Evolutionary conservation across 2,113 vertebrate genomes (phyloP), one percentile per base, ranked within the genome.

Genomic region (Syngnathoides biaculeatus): DNA sequence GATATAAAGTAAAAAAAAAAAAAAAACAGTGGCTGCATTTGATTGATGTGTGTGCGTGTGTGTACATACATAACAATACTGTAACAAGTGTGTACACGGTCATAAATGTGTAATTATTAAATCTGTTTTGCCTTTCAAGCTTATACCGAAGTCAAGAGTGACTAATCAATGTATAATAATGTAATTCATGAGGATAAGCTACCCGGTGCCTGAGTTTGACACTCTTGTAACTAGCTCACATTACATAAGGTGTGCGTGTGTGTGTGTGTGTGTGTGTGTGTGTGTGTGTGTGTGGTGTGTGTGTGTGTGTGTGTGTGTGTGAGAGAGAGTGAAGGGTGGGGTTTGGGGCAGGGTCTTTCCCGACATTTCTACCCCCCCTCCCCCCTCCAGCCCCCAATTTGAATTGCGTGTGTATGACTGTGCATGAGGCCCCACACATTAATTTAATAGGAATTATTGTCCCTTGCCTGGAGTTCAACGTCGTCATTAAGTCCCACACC

Each of bases 401-500:
- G n/a, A n/a, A n/a, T n/a, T 12, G 12, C 20, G 53, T 56, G 26
- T 11, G 24, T 30, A 7, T 57, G 26, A 3, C 27, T 35, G 56
- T 58, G 27, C 17, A 20, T 38, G 56, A 35, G 27, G 7, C 26
- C 17, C 6, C 24, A n/a, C 38, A 38, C n/a, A n/a, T n/a, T 9
- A 35, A 39, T 60, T 20, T 40, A 2, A 40, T 19, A 12, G 20
- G 12, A 30, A 58, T 42, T 40, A 61, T 61, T 61, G 58, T 30
- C 30, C 57, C 30, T 5, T 59, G 30, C 35, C 35, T n/a, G 11
- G 15, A 40, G 12, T 10, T 40, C 40, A n/a, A 22, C 20, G 13
- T 39, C 59, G 38, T 61, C 59, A 61, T 61, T 59, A 42, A 22
- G 20, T 61, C 59, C 59, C 59, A 61, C 59, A 42, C 59, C 59